Conservation (phyloP, 2,113 vertebrate species). For the Perognathus longimembris region DNA sequence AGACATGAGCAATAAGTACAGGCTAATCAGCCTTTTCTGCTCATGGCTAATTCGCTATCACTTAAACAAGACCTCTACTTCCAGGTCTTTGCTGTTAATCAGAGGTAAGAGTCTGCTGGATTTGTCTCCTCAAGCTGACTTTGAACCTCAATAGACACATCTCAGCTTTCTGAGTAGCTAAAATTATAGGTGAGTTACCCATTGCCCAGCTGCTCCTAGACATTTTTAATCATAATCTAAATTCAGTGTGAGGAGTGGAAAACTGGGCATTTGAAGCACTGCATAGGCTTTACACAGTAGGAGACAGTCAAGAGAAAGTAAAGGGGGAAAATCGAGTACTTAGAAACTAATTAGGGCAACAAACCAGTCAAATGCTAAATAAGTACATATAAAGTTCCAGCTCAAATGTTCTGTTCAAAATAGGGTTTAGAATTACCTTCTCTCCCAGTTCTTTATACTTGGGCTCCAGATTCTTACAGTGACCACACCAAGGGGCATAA, state of each 20-base stretch:
- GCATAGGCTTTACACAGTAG: neutral
- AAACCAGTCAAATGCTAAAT: neutral
- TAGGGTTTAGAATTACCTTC: slow-evolving; percentile 89
- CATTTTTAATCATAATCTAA: slow-evolving; percentile 2
- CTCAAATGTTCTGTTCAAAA: slow-evolving; percentile 50
- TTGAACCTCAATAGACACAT: too few relatives aligned
- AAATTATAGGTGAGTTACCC: too few relatives aligned
- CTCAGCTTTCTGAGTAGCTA: too few relatives aligned
- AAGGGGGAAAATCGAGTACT: neutral
- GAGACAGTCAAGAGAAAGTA: slow-evolving; percentile 24
- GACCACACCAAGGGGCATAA: slow-evolving; percentile 98
- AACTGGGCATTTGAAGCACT: neutral
- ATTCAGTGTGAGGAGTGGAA: neutral
- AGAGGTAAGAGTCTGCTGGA: too few relatives aligned
- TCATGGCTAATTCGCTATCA: too few relatives aligned
- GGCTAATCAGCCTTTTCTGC: too few relatives aligned
- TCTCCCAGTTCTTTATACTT: slow-evolving; percentile 97
- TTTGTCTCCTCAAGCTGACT: too few relatives aligned
- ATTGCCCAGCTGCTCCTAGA: neutral
- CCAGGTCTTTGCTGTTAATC: too few relatives aligned
- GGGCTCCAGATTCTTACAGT: slow-evolving; percentile 98
- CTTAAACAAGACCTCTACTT: too few relatives aligned
- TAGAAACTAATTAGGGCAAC: slow-evolving; percentile 6
- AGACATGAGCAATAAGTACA: too few relatives aligned
- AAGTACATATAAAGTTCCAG: neutral